Conservation (phyloP, 2,113 vertebrate genomes). For the Hypocryptadius cinnamomeus region DNA sequence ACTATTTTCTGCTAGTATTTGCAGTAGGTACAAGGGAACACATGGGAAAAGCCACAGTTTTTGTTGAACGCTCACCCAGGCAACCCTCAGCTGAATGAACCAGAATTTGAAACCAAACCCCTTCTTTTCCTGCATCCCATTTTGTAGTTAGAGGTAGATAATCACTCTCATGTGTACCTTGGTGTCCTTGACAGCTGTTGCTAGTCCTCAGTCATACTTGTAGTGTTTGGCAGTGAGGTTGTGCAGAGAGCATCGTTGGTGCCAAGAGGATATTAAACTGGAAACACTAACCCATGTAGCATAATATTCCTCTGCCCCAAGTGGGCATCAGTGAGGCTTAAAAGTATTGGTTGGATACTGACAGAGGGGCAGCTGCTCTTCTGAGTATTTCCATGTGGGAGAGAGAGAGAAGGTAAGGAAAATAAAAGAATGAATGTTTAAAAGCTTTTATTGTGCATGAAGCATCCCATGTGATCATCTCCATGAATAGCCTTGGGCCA, state of each 20-base stretch:
- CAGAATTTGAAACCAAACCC: not conserved
- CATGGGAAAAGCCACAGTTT: not conserved
- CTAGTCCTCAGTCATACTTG: not conserved
- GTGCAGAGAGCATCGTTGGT: not conserved
- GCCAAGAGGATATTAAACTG: not conserved
- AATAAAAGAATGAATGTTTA: constrained; percentile 37
- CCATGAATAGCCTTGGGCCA: constrained; percentile 20
- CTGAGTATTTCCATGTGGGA: not conserved
- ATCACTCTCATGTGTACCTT: not conserved
- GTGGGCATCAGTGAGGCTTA: not conserved
- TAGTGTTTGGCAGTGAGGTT: not conserved
- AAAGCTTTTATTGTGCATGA: not conserved
- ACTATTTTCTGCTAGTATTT: constrained; percentile 3
- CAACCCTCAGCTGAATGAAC: constrained; percentile 35
- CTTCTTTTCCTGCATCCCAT: not conserved
- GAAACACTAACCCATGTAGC: not conserved
- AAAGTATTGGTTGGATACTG: not conserved
- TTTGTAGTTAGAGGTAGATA: constrained; percentile 23
- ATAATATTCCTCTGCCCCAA: not conserved
- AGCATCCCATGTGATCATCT: constrained; percentile 17
- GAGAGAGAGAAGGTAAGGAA: not conserved
- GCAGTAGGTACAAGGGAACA: constrained; percentile 3
- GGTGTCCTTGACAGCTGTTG: not conserved
- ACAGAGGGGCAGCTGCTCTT: not conserved
- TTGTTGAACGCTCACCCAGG: not conserved